These are phyloP conservation scores for Beroe ovata DNA, from an alignment of 37 sponge, comb jelly and placozoan species.

Conservation along the genomic window DNA sequence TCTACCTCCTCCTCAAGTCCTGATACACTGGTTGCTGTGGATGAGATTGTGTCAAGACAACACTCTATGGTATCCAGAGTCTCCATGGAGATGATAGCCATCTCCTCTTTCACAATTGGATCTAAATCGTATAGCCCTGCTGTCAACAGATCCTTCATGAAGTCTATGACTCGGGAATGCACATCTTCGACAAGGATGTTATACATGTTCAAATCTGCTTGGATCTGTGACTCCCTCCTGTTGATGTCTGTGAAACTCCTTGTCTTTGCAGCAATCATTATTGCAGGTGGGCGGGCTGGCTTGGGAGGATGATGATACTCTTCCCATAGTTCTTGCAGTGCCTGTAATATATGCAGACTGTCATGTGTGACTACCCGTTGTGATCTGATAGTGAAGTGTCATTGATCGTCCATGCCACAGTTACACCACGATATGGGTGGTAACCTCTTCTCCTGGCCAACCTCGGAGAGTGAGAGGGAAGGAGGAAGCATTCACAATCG, in stretches of 20 bases:
- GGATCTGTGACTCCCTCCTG: not conserved
- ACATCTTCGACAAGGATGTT: constrained; percentile 59
- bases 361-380: too few relatives aligned
- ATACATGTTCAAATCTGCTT: constrained; percentile 46
- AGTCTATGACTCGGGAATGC: not conserved
- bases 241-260: not conserved
- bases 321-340: too few relatives aligned
- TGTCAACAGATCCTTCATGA: constrained; percentile 45
- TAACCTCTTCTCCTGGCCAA: too few relatives aligned
- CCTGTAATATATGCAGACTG: too few relatives aligned
- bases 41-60: not conserved
- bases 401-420: too few relatives aligned
- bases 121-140: not conserved
- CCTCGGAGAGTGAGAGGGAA: too few relatives aligned
- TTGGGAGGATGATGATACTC: not conserved
- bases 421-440: too few relatives aligned
- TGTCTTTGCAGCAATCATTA: not conserved
- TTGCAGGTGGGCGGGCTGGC: constrained; percentile 11
- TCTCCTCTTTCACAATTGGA: not conserved
- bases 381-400: too few relatives aligned
- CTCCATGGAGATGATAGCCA: not conserved
- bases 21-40: not conserved
- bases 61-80: not conserved
- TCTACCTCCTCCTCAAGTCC: not conserved
- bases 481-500: too few relatives aligned